Base-by-base conservation (phyloP, 2,888 invertebrate genomes). In the Nebria brevicollis region DNA sequence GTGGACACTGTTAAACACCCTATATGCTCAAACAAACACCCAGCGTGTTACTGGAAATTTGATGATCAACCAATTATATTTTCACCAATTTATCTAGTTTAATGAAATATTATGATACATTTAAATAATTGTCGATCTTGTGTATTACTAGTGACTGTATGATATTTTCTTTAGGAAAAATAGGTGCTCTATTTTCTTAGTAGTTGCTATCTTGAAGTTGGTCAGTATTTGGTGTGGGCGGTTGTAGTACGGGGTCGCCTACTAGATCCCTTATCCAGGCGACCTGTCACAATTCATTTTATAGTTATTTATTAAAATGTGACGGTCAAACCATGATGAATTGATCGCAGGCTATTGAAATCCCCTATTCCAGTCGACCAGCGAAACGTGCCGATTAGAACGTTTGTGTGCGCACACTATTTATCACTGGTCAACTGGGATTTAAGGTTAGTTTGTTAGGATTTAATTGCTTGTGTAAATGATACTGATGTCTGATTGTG, bases 261-360 rank as follows among this genome's bases (percentile, higher is more conserved):
- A 65, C 74, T 66, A 13, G 25, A 78, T 78, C 78, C 78, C 78
- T 66, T 80, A 70, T 80, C 43, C 41, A 75, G 80, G 64, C 26
- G 43, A 70, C 80, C 68, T 80, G 80, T 80, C 80, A 80, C 75
- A 80, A 75, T 75, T 80, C 70, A 75, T 75, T 80, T 80, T 75
- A 75, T 80, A 80, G 75, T 80, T 80, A 70, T 80, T 75, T 80
- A 80, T 80, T 75, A 80, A 75, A 78, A 78, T 74, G 74, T 74
- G 78, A 78, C 74, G 73, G 78, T 74, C 74, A 77, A 73, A 73
- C 64, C 78, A 78, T 78, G 78, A 78, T 78, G 78, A 78, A 78
- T 78, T 78, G 78, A 78, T 78, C 78, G 54, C 73, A 11, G 64
- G 73, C 78, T 78, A 78, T 78, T 78, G 78, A 78, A 78, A 78